Conservation (phyloP, 2,888 invertebrate genomes). For the Cataglyphis cursor region DNA sequence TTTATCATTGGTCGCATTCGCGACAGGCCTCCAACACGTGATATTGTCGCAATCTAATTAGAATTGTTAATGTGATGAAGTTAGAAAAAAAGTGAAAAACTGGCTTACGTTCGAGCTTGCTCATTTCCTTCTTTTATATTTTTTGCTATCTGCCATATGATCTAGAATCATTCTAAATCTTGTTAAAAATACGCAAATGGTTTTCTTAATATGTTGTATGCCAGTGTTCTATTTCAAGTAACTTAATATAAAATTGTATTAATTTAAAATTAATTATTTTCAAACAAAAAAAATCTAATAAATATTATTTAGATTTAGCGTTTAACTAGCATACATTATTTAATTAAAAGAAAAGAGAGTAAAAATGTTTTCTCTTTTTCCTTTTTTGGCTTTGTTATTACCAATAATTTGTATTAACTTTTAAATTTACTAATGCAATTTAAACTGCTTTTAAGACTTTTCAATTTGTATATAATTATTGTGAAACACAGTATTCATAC, state of each 20-base stretch:
- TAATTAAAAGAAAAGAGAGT: background rate
- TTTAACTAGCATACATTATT: background rate
- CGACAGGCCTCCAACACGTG: slow-evolving; percentile 86
- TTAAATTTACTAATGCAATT: background rate
- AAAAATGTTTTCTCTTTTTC: background rate
- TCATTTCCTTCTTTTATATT: background rate
- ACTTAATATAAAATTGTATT: background rate
- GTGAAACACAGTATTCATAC: background rate
- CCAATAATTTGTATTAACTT: background rate
- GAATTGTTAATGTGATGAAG: slow-evolving; percentile 82
- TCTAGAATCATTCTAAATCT: slow-evolving; percentile 7
- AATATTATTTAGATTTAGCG: background rate
- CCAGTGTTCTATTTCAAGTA: background rate
- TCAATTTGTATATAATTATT: background rate
- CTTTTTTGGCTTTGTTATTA: background rate
- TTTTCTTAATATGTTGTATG: background rate
- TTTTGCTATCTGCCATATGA: background rate
- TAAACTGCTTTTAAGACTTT: background rate
- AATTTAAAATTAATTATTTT: background rate
- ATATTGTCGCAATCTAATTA: slow-evolving; percentile 86
- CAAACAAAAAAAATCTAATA: background rate
- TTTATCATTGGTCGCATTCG: slow-evolving; percentile 80
- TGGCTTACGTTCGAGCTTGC: background rate
- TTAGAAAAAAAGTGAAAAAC: slow-evolving; percentile 49
- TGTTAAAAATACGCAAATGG: background rate